Base-by-base conservation (phyloP, 1,140 invertebrate genomes). In the Argopecten irradians region DNA sequence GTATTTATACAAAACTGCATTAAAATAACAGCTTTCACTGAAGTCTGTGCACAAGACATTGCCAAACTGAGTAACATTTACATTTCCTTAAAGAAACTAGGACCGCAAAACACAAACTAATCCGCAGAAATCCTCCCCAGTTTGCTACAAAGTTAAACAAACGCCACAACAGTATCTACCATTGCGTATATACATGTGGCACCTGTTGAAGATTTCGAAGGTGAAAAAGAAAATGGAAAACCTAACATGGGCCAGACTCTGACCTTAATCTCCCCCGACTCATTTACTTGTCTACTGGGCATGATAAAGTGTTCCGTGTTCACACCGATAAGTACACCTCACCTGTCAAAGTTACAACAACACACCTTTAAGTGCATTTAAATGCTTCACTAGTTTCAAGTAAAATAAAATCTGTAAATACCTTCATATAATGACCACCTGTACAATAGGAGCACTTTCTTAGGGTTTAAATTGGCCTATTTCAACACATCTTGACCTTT, bases 121-220 rank as follows among this genome's bases (percentile, higher is more conserved):
- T 71, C 55, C 22, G n/a, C 28, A n/a, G n/a, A 71, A 71, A 71
- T 5, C 55, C 28, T 71, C n/a, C 22, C 22, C n/a, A 71, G 55
- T 71, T 71, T 71, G 55, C 55, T 71, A n/a, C n/a, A 71, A 71
- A 71, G 55, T 71, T 71, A 71, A 71, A 71, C 55, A 71, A 71
- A 71, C 28, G 55, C 55, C 55, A 71, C 55, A 71, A 71, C 55
- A 16, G 55, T 11, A 71, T n/a, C 22, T 28, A 71, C 22, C 5
- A 71, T 71, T 71, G 28, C n/a, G 55, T 71, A 71, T n/a, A 71
- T 28, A 71, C 55, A 71, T 71, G 5, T 28, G 55, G 55, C 55
- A 71, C 55, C 55, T 71, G 55, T 71, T 71, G 55, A 28, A 71
- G 55, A 28, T 71, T 71, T 71, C n/a, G 7, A n/a, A 71, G 55